Percentiles rank a stretch among this genome's conserved stretches.
phyloP scores from a whole-genome alignment of 2,797 vertebrate genomes.

The Okamejei kenojei region DNA sequence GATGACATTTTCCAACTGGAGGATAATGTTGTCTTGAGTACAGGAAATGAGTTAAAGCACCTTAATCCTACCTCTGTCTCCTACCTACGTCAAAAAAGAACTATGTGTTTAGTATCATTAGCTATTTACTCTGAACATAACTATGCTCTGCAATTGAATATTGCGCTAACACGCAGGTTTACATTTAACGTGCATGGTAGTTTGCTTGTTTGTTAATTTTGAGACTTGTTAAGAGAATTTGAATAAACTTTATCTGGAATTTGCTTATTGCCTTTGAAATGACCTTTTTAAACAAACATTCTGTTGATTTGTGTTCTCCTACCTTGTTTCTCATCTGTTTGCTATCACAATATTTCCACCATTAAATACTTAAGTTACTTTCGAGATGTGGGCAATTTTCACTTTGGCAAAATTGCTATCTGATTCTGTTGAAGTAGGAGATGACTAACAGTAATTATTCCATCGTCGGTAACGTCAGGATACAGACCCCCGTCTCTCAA shows the following conservation, averaged over 20 bases:
- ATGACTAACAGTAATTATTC: background rate
- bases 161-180: background rate
- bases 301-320: background rate
- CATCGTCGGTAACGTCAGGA: background rate
- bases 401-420: background rate
- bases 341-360: background rate
- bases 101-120: background rate
- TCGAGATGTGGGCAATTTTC: background rate
- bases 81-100: background rate
- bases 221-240: background rate
- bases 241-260: background rate
- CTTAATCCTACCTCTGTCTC: background rate
- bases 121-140: background rate
- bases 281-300: background rate
- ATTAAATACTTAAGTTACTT: background rate
- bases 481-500: background rate
- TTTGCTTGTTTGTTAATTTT: background rate
- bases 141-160: background rate
- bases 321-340: background rate
- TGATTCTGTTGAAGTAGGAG: background rate
- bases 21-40: background rate
- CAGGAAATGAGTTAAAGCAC: background rate
- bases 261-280: background rate
- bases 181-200: background rate
- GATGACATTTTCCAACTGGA: background rate